These are phyloP conservation scores for Thunnus maccoyii DNA, from an alignment of 2,113 vertebrate genomes.

Conservation along the genomic window DNA sequence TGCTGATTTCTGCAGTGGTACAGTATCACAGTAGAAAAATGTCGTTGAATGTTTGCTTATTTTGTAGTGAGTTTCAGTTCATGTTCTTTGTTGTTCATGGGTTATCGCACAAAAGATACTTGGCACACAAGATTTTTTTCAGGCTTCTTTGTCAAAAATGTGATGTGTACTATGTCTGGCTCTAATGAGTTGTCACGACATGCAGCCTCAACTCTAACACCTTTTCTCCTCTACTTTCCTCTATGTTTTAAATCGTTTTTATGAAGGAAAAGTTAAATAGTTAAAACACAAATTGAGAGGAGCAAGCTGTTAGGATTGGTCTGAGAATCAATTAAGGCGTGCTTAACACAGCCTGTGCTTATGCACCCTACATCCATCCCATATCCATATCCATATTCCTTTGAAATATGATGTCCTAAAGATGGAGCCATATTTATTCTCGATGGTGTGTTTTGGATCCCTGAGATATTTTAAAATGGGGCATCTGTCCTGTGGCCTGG, in stretches of 20 bases:
- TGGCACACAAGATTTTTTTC: not conserved
- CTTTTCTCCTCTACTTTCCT: not conserved
- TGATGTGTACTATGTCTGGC: conserved; percentile 12
- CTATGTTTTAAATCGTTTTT: not conserved
- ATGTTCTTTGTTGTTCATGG: not conserved
- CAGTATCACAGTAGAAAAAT: conserved; percentile 47
- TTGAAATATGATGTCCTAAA: conserved; percentile 86
- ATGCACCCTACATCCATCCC: conserved; percentile 28
- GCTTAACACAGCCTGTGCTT: conserved; percentile 40
- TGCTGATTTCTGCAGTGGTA: conserved; percentile 44
- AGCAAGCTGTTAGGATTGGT: conserved; percentile 54
- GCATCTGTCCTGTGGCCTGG: conserved; percentile 79
- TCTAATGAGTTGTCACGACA: not conserved
- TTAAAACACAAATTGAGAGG: conserved; percentile 38
- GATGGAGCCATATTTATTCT: conserved; percentile 82
- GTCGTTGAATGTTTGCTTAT: conserved; percentile 5
- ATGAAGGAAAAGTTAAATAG: conserved; percentile 8
- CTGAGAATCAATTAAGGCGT: conserved; percentile 58
- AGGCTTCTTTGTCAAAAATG: not conserved
- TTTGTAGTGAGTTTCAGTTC: not conserved
- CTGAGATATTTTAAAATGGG: conserved; percentile 75
- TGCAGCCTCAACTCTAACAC: not conserved
- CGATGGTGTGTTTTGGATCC: conserved; percentile 78
- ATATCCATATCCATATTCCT: conserved; percentile 76
- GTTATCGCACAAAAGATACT: not conserved